These are phyloP conservation scores for Struthio camelus DNA, from an alignment of 2,113 vertebrate genomes.

Conservation along the genomic window DNA sequence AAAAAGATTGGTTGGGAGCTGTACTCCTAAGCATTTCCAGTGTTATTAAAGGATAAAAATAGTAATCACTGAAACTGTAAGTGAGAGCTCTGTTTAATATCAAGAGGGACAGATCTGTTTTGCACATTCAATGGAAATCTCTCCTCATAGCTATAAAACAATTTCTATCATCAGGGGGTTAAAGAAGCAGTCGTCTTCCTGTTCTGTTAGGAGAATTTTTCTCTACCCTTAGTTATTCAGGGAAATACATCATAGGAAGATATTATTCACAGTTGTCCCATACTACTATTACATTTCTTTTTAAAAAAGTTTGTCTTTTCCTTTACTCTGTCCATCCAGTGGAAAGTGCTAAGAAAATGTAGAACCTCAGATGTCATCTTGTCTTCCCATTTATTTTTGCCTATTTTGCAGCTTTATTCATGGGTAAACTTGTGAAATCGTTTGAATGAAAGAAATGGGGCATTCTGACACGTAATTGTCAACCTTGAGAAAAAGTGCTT, in stretches of 20 bases:
- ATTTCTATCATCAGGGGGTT: constrained; percentile 68
- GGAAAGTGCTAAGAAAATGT: constrained; percentile 4
- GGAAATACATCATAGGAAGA: constrained; percentile 59
- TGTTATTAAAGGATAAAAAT: constrained; percentile 16
- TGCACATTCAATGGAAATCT: constrained; percentile 67
- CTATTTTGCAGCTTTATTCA: background rate
- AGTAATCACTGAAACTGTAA: constrained; percentile 14
- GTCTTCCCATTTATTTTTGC: background rate
- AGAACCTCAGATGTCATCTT: background rate
- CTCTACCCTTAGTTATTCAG: constrained; percentile 14
- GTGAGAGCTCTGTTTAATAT: background rate
- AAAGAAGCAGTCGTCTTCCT: constrained; percentile 67
- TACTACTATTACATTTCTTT: constrained; percentile 8
- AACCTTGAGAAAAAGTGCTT: background rate
- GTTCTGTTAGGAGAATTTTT: constrained; percentile 43
- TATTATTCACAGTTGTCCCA: constrained; percentile 43
- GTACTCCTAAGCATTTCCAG: background rate
- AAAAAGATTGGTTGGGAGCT: background rate
- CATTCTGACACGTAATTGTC: background rate
- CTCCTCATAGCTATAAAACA: constrained; percentile 43
- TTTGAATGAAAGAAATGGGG: constrained; percentile 7
- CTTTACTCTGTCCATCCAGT: background rate
- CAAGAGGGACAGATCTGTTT: constrained; percentile 50
- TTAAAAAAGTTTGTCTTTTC: background rate
- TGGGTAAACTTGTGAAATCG: background rate